These are phyloP conservation scores for Sitobion miscanthi DNA, from an alignment of 1,140 invertebrate species.

Conservation along the genomic window DNA sequence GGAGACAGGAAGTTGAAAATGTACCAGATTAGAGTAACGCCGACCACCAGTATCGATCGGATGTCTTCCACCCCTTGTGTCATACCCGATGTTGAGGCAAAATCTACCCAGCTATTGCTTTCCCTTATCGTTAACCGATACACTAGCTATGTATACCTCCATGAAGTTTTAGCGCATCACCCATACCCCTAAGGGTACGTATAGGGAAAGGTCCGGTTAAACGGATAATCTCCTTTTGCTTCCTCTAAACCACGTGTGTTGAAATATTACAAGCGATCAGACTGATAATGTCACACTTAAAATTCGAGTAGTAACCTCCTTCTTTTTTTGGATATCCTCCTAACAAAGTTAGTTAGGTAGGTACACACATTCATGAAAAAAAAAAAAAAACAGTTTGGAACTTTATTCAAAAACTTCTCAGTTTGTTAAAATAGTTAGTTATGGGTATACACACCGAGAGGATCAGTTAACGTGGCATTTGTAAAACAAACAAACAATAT, in stretches of 20 bases:
- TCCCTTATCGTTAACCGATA: slow-evolving; percentile 49
- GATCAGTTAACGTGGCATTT: not conserved
- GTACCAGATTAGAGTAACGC: slow-evolving; percentile 36
- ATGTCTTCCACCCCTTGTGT: not conserved
- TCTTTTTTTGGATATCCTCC: not conserved
- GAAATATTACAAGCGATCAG: not conserved
- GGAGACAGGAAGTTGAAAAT: slow-evolving; percentile 8
- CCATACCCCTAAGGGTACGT: slow-evolving; percentile 15
- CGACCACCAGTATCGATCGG: slow-evolving; percentile 32
- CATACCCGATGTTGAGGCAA: not conserved
- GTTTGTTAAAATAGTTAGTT: not conserved
- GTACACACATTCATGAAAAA: not conserved
- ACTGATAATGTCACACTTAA: slow-evolving; percentile 34
- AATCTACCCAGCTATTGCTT: slow-evolving; percentile 46
- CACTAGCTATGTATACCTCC: not conserved
- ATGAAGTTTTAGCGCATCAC: slow-evolving; percentile 19
- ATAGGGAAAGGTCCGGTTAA: slow-evolving; percentile 38
- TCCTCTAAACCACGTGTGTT: slow-evolving; percentile 5
- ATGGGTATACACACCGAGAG: too few relatives aligned
- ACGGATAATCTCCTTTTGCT: slow-evolving; percentile 39
- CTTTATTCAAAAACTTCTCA: not conserved
- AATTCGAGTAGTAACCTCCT: slow-evolving; percentile 21
- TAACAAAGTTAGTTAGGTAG: not conserved
- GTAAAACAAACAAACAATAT: not conserved
- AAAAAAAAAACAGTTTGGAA: not conserved